Conservation (phyloP, 2,113 vertebrate genomes). For the Corapipo altera region DNA sequence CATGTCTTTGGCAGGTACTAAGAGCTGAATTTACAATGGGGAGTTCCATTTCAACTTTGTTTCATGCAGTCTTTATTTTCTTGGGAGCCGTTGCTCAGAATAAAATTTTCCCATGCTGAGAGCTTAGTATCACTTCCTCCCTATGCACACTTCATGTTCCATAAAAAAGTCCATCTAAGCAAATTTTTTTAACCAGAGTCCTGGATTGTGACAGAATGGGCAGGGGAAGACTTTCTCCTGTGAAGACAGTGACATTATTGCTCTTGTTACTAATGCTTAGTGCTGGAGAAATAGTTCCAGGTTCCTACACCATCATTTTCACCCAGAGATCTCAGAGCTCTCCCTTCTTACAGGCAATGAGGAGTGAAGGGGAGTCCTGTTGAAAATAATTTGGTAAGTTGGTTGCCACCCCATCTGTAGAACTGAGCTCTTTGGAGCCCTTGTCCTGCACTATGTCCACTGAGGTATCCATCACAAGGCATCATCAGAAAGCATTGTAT, state of each 20-base stretch:
- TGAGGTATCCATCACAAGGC: background rate
- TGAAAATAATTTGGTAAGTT: background rate
- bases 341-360: background rate
- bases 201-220: background rate
- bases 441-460: accelerated
- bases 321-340: background rate
- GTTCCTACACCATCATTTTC: background rate
- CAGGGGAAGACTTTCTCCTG: background rate
- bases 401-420: background rate
- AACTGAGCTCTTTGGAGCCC: background rate
- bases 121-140: background rate
- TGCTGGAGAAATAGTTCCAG: background rate
- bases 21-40: background rate
- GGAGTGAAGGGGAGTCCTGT: background rate
- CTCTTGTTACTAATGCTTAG: background rate
- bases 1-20: background rate
- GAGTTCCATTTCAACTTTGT: conserved; percentile 4
- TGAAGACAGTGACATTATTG: background rate
- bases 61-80: background rate
- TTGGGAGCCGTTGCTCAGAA: background rate
- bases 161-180: background rate
- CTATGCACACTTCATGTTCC: background rate
- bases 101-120: background rate
- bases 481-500: background rate
- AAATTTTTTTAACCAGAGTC: background rate